Base-by-base conservation (phyloP, 2,888 invertebrate genomes). In the Caradrina clavipalpis region DNA sequence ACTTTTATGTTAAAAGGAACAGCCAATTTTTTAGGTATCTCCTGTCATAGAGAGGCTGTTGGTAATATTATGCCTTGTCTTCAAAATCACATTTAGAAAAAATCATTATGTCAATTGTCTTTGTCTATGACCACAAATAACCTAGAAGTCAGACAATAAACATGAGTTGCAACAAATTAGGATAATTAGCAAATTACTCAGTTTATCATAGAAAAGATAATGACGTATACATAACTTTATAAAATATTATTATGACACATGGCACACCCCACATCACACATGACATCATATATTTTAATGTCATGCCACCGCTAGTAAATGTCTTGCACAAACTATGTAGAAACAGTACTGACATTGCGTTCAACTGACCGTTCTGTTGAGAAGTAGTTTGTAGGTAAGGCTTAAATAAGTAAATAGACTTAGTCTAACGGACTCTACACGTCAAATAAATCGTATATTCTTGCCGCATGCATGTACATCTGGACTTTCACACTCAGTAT, bases 221-320 rank as follows among this genome's bases (percentile, higher is more conserved):
- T 47, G 17, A 26, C 31, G 17, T 26, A 4, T 26, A 61, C 22
- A 56, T n/a, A 60, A 21, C n/a, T 57, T 54, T 61, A 61, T 51
- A 71, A 26, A n/a, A 57, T 11, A 47, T 50, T 42, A 51, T 61
- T 57, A 50, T 65, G 65, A 75, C 66, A 75, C 57, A 76, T 60
- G 70, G 51, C 77, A 76, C 78, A 63, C 78, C 76, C 54, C 58
- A 57, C 45, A 66, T 39, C 45, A 66, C 59, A 68, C 35, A 74
- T 77, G 78, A 77, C 78, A 78, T 77, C 76, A 77, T 78, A 73
- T 54, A 39, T 76, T 76, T 64, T 66, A 47, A 64, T 60, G 73
- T 35, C 45, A 68, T 47, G 19, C 45, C 42, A 49, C 22, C 0
- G 1, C 15, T 45, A 19, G 17, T 21, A 45, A 4, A 17, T 53